These are phyloP conservation scores for Polyergus mexicanus DNA, from an alignment of 1,140 invertebrate genomes.

Conservation along the genomic window DNA sequence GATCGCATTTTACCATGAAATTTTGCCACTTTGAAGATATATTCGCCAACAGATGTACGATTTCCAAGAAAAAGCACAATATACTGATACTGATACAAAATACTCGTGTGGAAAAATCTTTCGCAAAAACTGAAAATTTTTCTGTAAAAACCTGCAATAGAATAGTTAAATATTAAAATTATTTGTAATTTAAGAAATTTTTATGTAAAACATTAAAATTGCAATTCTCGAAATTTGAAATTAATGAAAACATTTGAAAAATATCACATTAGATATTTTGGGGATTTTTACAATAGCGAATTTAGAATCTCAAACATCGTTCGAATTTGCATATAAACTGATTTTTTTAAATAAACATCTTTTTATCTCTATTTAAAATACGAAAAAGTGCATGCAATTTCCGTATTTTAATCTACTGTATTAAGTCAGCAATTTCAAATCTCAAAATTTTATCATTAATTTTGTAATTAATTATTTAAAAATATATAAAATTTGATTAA, in stretches of 20 bases:
- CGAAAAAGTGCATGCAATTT: background rate
- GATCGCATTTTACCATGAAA: conserved; percentile 49
- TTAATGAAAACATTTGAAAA: background rate
- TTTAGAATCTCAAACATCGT: background rate
- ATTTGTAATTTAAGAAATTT: background rate
- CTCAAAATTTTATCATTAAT: background rate
- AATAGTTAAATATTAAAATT: background rate
- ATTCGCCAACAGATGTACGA: conserved; percentile 24
- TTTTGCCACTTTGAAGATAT: conserved; percentile 29
- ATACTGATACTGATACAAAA: background rate
- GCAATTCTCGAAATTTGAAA: too few species aligned
- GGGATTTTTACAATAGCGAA: background rate
- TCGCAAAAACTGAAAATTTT: background rate
- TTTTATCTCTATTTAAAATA: background rate
- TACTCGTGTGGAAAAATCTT: background rate
- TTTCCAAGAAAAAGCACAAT: background rate
- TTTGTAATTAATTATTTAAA: background rate
- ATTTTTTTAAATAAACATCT: conserved; percentile 30
- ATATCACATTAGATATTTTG: background rate
- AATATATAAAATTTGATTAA: background rate
- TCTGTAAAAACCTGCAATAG: too few species aligned
- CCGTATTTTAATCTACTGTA: background rate
- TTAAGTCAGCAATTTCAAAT: background rate
- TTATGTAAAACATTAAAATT: background rate
- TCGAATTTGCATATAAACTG: conserved; percentile 18